A percentile compares a stretch with the other conserved stretches of the same genome.
These are phyloP conservation scores for Cherax quadricarinatus DNA, from an alignment of 1,140 invertebrate genomes.

Conservation along the genomic window DNA sequence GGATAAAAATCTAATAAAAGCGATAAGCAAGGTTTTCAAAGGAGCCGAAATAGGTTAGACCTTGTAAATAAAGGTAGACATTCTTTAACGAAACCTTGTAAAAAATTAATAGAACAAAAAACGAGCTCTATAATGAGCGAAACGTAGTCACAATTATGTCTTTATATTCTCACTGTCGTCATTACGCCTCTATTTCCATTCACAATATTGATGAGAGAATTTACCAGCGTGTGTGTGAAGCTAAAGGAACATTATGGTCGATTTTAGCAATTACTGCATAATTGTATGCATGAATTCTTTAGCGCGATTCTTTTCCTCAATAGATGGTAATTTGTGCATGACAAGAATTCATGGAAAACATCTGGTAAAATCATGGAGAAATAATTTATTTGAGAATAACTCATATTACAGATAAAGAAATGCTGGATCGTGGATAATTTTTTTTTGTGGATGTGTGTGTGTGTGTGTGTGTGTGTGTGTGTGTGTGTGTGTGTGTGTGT, in stretches of 20 bases:
- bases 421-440: neutral
- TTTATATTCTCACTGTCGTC: too few relatives aligned
- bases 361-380: neutral
- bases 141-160: too few relatives aligned
- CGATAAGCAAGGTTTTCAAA: too few relatives aligned
- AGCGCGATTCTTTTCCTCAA: conserved; percentile 4
- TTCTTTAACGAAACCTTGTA: too few relatives aligned
- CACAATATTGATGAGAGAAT: neutral
- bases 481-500: conserved; percentile 27
- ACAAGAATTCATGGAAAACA: conserved; percentile 4
- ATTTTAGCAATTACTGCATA: neutral
- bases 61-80: too few relatives aligned
- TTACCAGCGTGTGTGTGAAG: neutral
- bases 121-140: too few relatives aligned
- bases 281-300: neutral
- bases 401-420: neutral
- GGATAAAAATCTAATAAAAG: too few relatives aligned
- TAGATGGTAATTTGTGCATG: neutral
- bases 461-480: conserved; percentile 23
- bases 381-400: conserved; percentile 18
- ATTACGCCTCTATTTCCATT: too few relatives aligned
- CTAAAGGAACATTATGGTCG: neutral
- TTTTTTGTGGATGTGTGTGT: neutral
- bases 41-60: too few relatives aligned
- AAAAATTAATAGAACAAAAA: too few relatives aligned